Conservation (phyloP, 2,113 vertebrate species). For the Etheostoma cragini region DNA sequence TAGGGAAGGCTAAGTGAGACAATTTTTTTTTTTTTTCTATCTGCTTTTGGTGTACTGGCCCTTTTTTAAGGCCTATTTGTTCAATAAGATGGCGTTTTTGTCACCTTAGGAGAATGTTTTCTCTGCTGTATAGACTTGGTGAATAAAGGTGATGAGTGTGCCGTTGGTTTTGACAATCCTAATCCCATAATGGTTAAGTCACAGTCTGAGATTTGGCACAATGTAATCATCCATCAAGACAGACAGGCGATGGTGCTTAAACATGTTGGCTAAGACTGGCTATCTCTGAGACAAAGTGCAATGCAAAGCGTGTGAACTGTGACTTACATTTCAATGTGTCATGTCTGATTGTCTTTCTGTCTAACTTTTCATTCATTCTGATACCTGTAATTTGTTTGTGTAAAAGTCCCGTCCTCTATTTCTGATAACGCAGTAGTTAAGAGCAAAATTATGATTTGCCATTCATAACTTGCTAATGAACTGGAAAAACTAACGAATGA, state of each 20-base stretch:
- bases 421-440: neutral
- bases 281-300: neutral
- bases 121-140: neutral
- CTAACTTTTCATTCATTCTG: neutral
- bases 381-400: neutral
- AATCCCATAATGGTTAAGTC: conserved; percentile 2
- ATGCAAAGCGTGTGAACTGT: neutral
- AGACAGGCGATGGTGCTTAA: neutral
- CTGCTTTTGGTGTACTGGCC: neutral
- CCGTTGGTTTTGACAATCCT: neutral
- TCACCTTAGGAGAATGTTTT: neutral
- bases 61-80: neutral
- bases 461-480: neutral
- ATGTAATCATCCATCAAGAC: conserved; percentile 11
- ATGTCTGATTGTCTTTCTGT: conserved; percentile 8
- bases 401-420: neutral
- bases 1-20: neutral
- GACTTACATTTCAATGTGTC: conserved; percentile 21
- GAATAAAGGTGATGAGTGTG: neutral
- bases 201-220: neutral
- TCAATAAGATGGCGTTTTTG: neutral
- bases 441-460: neutral
- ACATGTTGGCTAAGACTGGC: neutral
- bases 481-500: neutral
- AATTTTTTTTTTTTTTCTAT: too few relatives aligned